Evolutionary conservation across 2,797 vertebrate species (phyloP), one percentile per base, ranked within the genome.

Genomic region (Galaxias olidus): DNA sequence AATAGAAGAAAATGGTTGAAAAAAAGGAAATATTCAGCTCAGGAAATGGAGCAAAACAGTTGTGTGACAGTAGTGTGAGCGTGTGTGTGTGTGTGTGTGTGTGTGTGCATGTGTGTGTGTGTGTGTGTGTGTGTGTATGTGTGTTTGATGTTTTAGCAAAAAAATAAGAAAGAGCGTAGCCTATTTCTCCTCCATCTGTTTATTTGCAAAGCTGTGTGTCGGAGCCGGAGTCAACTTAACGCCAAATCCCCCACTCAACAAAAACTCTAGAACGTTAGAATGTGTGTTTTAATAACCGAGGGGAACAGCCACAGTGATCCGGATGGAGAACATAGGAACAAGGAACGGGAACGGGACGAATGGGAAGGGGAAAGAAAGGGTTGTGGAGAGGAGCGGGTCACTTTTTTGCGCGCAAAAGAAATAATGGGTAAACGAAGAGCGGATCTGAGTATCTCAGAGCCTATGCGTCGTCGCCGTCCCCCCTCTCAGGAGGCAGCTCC

Each of bases 201-300:
- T 74, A 69, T 80, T 70, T 80, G 72, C 78, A 69, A 75, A 79
- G 78, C 65, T 63, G 67, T 52, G 53, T 68, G 68, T 79, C 66
- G 69, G 77, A 72, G 41, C 59, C 52, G 52, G 56, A 74, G 58
- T 72, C 55, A 60, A 47, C 49, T 51, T 17, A n/a, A 59, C 77
- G 54, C 45, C 59, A 12, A 63, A 55, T 53, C 66, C 67, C 12
- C 59, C 47, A 43, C 45, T 9, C 12, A 45, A 61, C 8, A n/a
- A 46, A 57, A 69, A 65, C 74, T 59, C 65, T 74, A 75, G 67
- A 74, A 71, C 63, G 53, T 43, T 66, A 47, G 13, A 42, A 66
- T 66, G 15, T 70, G 62, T 65, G 61, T 43, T 47, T 17, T 50
- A 15, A 15, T 14, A 50, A 50, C 54, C 51, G 56, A 63, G 14